A percentile compares a stretch with the other conserved stretches of the same genome.
Evolutionary conservation across 1,140 invertebrate genomes (phyloP).

Genomic region (Plutomurus gul): DNA sequence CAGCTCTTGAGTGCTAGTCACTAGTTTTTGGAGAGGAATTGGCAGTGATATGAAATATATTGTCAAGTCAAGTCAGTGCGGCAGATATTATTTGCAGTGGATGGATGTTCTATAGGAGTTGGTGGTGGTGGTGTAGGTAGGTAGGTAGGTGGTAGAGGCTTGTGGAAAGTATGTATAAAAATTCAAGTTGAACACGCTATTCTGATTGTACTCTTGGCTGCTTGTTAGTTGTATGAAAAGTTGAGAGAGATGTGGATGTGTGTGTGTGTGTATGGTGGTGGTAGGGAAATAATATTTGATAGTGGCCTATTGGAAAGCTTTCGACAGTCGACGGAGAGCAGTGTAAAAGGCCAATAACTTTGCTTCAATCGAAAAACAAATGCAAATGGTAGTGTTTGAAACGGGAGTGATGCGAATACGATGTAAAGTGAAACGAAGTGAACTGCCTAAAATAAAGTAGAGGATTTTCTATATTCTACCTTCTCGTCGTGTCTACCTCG

Average conservation of each 20-base stretch:
- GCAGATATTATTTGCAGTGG: no score
- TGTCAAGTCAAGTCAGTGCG: no score
- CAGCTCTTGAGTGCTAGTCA: no score
- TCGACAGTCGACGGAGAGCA: not conserved
- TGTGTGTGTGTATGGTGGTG: not conserved
- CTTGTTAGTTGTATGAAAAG: not conserved
- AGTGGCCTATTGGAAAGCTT: no score
- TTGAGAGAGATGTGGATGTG: not conserved
- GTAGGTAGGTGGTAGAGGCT: not conserved
- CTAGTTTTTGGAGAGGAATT: no score
- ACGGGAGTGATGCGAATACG: not conserved
- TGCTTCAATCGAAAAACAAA: not conserved
- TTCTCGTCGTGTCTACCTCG: no score
- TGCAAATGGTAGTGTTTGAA: not conserved
- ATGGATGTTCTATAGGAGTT: no score
- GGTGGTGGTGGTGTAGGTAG: no score
- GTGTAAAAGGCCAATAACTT: no score
- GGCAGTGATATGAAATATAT: no score
- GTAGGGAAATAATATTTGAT: no score
- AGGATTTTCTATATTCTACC: not conserved
- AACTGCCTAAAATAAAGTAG: not conserved
- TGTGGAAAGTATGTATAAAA: not conserved
- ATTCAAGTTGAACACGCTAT: not conserved
- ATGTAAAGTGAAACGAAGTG: not conserved
- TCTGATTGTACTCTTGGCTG: not conserved